phyloP scores from a whole-genome alignment of 2,797 vertebrate species.

The Lacerta bilineata region DNA sequence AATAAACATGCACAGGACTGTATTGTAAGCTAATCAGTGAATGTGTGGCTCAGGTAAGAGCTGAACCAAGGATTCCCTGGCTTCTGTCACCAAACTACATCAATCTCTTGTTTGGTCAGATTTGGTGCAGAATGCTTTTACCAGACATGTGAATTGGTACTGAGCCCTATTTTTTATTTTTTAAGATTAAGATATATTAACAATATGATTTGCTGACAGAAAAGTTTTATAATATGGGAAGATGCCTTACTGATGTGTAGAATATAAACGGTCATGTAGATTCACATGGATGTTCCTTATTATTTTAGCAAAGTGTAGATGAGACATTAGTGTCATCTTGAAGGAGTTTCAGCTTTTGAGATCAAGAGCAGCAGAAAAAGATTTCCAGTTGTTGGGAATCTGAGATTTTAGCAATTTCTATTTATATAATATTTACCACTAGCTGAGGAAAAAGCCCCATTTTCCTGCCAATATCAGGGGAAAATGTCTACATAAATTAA shows the following conservation, averaged over 20 bases:
- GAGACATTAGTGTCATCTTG: constrained; percentile 46
- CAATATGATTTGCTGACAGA: constrained; percentile 16
- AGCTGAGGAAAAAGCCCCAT: constrained; percentile 30
- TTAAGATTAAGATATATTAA: constrained; percentile 25
- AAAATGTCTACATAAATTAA: constrained; percentile 74
- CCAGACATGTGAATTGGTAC: not conserved
- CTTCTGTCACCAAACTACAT: too few relatives aligned
- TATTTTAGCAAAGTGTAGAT: constrained; percentile 44
- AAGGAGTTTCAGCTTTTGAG: constrained; percentile 54
- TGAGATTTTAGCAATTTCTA: constrained; percentile 70
- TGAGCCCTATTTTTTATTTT: constrained; percentile 37
- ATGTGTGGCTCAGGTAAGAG: too few relatives aligned
- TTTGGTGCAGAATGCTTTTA: not conserved
- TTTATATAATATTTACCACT: constrained; percentile 72
- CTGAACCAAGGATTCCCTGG: too few relatives aligned
- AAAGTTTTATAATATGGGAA: constrained; percentile 28
- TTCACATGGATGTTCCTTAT: constrained; percentile 48
- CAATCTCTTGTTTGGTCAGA: not conserved
- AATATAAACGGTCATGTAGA: constrained; percentile 31
- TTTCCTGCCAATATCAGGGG: constrained; percentile 65
- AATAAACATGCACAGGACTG: too few relatives aligned
- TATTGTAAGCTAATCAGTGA: too few relatives aligned
- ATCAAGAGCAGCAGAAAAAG: constrained; percentile 66
- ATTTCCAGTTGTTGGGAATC: constrained; percentile 67
- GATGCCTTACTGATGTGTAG: constrained; percentile 30